A percentile compares a stretch with the other conserved stretches of the same genome.
Evolutionary conservation across 1,140 invertebrate genomes (phyloP).

Genomic region (Tachypleus tridentatus): DNA sequence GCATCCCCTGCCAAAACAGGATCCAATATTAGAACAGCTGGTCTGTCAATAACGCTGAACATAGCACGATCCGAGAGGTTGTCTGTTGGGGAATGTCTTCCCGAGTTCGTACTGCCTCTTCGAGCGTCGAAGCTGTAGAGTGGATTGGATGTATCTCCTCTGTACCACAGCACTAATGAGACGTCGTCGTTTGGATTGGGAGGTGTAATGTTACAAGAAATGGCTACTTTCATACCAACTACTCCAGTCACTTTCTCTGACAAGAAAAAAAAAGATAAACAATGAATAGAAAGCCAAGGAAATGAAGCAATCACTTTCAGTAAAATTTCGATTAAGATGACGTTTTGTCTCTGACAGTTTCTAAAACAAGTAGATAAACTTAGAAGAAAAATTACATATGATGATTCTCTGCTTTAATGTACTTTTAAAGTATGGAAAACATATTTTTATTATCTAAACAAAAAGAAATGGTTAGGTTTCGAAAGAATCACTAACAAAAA

Average conservation of each 20-base stretch:
- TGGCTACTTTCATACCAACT: conserved; percentile 7
- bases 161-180: conserved; percentile 82
- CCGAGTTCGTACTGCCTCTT: conserved; percentile 7
- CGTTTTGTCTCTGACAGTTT: no score
- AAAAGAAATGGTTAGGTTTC: no score
- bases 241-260: not conserved
- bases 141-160: conserved; percentile 64
- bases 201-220: conserved; percentile 70
- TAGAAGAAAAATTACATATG: no score
- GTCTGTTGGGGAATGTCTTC: conserved; percentile 20
- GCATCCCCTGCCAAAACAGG: conserved; percentile 64
- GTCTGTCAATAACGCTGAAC: conserved; percentile 16
- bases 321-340: no score
- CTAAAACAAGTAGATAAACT: no score
- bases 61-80: conserved; percentile 13
- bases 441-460: no score
- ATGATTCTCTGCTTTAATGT: no score
- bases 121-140: conserved; percentile 44
- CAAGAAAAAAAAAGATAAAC: no score
- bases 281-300: no score
- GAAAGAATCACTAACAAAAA: no score
- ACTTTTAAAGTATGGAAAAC: no score
- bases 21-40: conserved; percentile 57
- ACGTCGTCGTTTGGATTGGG: conserved; percentile 60
- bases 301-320: no score